Percentiles rank a stretch among this genome's conserved stretches.
phyloP scores from a whole-genome alignment of 2,888 invertebrate species.

The Pycnomerus fuliginosus region DNA sequence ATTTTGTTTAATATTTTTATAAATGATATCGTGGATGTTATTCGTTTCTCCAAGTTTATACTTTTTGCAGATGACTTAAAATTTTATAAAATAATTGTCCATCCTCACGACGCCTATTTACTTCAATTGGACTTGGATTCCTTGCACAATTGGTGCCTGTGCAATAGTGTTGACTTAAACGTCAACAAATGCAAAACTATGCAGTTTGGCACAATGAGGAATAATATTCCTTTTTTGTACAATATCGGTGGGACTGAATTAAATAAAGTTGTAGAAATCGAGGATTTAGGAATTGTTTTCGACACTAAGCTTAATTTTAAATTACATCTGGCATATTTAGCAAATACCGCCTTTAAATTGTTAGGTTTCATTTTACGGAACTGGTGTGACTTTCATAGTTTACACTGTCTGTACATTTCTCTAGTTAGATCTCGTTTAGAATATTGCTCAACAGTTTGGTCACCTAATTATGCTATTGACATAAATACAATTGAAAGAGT shows the following conservation, averaged over 20 bases:
- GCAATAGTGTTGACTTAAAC: too few relatives aligned
- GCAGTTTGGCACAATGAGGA: background rate
- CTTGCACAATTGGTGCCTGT: too few relatives aligned
- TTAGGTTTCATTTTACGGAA: conserved; percentile 2
- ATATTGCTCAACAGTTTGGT: too few relatives aligned
- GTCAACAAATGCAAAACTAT: conserved; percentile 1
- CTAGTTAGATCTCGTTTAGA: conserved; percentile 2
- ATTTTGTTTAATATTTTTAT: too few relatives aligned
- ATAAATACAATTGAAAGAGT: too few relatives aligned
- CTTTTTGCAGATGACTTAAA: too few relatives aligned
- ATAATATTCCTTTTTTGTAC: background rate
- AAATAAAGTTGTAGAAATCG: background rate
- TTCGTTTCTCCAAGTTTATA: too few relatives aligned
- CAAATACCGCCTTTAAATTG: background rate
- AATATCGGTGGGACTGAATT: background rate
- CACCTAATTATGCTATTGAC: too few relatives aligned
- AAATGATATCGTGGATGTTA: too few relatives aligned
- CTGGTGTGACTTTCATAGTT: background rate
- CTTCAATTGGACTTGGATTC: too few relatives aligned
- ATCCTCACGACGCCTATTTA: too few relatives aligned
- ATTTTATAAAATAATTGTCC: too few relatives aligned
- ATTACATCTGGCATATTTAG: background rate
- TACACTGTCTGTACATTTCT: background rate
- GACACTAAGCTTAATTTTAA: background rate
- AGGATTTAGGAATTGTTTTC: background rate